Evolutionary conservation across 2,888 invertebrate genomes (phyloP).

Genomic region (Callosobruchus maculatus): DNA sequence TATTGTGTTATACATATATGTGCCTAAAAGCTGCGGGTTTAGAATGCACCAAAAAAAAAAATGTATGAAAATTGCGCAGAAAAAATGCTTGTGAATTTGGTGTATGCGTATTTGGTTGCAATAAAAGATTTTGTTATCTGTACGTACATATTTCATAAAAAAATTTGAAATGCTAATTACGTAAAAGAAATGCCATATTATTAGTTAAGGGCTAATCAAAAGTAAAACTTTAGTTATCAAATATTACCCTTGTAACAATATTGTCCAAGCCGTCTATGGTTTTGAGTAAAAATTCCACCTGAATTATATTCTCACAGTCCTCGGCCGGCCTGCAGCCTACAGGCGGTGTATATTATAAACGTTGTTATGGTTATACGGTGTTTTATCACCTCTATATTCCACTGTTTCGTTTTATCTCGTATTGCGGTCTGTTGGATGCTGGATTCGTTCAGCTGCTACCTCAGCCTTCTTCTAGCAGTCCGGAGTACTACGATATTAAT

Average conservation of each 20-base stretch:
- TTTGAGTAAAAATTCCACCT: background rate
- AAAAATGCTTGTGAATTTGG: no score
- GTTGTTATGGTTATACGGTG: background rate
- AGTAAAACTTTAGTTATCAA: no score
- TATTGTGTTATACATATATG: no score
- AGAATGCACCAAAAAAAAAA: no score
- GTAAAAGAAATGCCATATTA: no score
- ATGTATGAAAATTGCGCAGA: no score
- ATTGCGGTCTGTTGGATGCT: background rate
- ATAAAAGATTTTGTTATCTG: no score
- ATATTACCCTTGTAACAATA: background rate
- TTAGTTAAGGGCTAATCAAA: no score
- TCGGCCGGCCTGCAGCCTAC: background rate
- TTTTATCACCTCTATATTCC: background rate
- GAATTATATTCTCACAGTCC: background rate
- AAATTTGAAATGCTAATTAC: no score
- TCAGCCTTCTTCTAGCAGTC: background rate
- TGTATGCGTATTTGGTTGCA: no score
- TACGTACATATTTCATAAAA: no score
- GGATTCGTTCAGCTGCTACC: background rate
- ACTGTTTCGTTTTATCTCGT: background rate
- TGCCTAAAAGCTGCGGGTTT: no score
- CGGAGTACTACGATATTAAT: background rate
- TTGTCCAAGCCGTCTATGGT: background rate
- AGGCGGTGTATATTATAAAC: background rate